phyloP scores from a whole-genome alignment of 2,797 vertebrate species.

The Microcaecilia unicolor region DNA sequence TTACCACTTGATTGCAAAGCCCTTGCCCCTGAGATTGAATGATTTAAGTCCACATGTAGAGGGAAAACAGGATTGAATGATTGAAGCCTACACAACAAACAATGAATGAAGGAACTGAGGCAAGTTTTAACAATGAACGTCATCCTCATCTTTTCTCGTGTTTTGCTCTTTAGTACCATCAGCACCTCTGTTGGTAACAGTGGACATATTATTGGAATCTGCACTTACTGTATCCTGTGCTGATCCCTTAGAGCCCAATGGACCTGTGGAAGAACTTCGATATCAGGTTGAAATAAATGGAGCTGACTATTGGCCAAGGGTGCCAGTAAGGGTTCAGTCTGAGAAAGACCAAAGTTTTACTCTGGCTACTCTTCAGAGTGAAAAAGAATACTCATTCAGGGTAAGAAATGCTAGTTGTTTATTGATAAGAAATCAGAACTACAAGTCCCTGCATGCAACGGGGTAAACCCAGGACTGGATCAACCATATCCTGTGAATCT shows the following conservation, averaged over 20 bases:
- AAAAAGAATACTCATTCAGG: not conserved
- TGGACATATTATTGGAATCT: not conserved
- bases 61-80: not conserved
- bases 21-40: no score
- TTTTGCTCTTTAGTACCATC: not conserved
- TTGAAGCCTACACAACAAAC: not conserved
- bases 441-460: no score
- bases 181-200: not conserved
- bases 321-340: not conserved
- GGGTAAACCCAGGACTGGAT: no score
- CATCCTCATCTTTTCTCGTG: no score
- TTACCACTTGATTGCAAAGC: no score
- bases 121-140: no score
- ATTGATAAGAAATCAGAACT: no score
- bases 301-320: not conserved
- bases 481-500: no score
- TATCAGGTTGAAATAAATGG: not conserved
- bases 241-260: not conserved
- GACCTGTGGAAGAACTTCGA: not conserved
- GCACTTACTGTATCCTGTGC: not conserved
- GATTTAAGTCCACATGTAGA: no score
- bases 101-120: no score
- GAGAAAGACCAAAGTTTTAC: not conserved
- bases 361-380: not conserved
- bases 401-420: constrained; percentile 1